Evolutionary conservation across 2,888 invertebrate genomes (phyloP), one percentile per base, ranked within the genome.

Genomic region (Leptinotarsa tumamoca): DNA sequence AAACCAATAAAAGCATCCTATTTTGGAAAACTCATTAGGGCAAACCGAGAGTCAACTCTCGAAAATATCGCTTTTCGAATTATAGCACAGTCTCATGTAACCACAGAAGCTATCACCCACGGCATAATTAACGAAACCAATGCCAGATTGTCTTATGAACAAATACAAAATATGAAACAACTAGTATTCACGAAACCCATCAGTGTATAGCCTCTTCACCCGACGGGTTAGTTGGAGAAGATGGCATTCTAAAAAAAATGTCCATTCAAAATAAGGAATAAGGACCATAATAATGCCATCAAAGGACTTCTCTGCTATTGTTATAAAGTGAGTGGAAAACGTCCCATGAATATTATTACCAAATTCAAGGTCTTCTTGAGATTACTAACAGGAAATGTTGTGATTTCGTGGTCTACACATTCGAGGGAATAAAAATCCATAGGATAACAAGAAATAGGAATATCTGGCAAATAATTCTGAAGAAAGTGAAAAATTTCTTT

Each of bases 201-300:
- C 21, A 56, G 56, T 56, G 7, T 7, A 56, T 56, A n/a, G 21
- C 56, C 18, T 33, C 33, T 33, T 33, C 33, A 33, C 1, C 33
- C 3, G 21, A 56, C 18, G 56, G 21, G 0, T 61, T 61, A 15
- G 23, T 61, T 4, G 27, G 61, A 15, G 5, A 10, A 27, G 4
- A 61, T 4, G 27, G 61, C 10, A 61, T 27, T 61, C 10, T 61
- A 3, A 17, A 18, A 56, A 56, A 58, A 58, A 21, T 58, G 18
- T 21, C 23, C 58, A 13, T 58, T 58, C 58, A 58, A 18, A 58
- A 58, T 58, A 13, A 58, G 58, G 13, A 58, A 58, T 58, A 21
- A n/a, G 58, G 18, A 61, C 27, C 27, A 27, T 61, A 7, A 61
- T 61, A 4, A 15, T 61, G 27, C 17, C 1, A 3, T 61, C 5